Percentiles rank a stretch among this genome's conserved stretches.
phyloP scores from a whole-genome alignment of 2,113 vertebrate species.

The Eclectus roratus region DNA sequence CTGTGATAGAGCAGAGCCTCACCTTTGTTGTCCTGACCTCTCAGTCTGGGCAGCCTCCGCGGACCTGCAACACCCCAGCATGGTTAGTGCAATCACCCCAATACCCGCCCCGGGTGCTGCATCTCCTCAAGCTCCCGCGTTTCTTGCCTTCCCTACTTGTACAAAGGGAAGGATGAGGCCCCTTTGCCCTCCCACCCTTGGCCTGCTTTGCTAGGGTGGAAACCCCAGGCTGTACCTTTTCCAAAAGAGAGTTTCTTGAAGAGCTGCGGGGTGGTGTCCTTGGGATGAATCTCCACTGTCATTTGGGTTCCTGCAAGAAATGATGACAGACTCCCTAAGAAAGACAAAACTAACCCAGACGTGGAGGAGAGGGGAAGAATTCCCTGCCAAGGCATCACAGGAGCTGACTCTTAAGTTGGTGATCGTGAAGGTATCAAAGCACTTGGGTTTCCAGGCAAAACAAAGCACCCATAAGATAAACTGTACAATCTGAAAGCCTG shows the following conservation, averaged over 20 bases:
- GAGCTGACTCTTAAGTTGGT: not conserved
- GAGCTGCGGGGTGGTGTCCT: constrained; percentile 53
- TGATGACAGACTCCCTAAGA: not conserved
- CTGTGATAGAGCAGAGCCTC: not conserved
- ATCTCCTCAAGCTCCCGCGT: rapidly evolving
- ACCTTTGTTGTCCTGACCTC: constrained; percentile 40
- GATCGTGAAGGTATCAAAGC: not conserved
- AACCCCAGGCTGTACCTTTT: constrained; percentile 61
- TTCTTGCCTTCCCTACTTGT: not conserved
- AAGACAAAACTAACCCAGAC: not conserved
- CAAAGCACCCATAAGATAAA: not conserved
- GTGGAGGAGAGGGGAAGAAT: not conserved
- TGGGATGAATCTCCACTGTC: constrained; percentile 73
- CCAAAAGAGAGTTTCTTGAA: constrained; percentile 74
- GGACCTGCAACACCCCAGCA: not conserved
- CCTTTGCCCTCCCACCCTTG: not conserved
- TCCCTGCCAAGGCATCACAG: not conserved
- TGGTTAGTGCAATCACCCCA: not conserved
- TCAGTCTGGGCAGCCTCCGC: not conserved
- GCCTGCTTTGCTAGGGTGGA: rapidly evolving
- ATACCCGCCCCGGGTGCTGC: not conserved
- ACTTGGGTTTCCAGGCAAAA: not conserved
- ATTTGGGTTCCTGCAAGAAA: constrained; percentile 70
- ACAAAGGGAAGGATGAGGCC: not conserved
- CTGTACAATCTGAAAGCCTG: rapidly evolving